These are phyloP conservation scores for Stegodyphus dumicola DNA, from an alignment of 1,140 invertebrate genomes.

Conservation along the genomic window DNA sequence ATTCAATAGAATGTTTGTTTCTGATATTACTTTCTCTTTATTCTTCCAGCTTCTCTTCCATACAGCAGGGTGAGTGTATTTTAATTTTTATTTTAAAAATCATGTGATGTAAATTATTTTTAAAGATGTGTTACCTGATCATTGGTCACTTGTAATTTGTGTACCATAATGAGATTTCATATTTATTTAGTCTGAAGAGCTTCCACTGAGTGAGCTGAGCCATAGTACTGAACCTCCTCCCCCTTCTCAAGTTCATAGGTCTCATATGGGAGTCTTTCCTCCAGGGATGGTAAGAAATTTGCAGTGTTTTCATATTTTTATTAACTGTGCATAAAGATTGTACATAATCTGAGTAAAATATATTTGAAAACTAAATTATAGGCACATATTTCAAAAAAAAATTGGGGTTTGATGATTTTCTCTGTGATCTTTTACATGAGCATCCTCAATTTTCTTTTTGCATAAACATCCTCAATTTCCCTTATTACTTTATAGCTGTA, in stretches of 20 bases:
- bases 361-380: too few species aligned
- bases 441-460: too few species aligned
- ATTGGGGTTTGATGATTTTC: too few species aligned
- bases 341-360: too few species aligned
- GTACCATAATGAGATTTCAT: background rate
- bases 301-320: background rate
- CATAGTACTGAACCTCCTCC: constrained; percentile 74
- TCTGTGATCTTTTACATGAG: too few species aligned
- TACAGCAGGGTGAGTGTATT: constrained; percentile 34
- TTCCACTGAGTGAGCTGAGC: constrained; percentile 79
- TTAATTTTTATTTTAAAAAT: background rate
- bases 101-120: background rate
- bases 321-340: too few species aligned
- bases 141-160: background rate
- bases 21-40: constrained; percentile 13
- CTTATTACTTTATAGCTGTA: too few species aligned
- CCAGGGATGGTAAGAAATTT: constrained; percentile 72
- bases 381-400: too few species aligned
- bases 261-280: constrained; percentile 74
- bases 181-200: constrained; percentile 77
- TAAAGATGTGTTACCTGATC: background rate
- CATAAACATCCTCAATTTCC: too few species aligned
- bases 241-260: constrained; percentile 68
- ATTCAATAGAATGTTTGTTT: background rate
- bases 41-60: constrained; percentile 20